Percentiles rank a stretch among this genome's conserved stretches.
These are phyloP conservation scores for Dryas iulia DNA, from an alignment of 1,140 invertebrate species.

Conservation along the genomic window DNA sequence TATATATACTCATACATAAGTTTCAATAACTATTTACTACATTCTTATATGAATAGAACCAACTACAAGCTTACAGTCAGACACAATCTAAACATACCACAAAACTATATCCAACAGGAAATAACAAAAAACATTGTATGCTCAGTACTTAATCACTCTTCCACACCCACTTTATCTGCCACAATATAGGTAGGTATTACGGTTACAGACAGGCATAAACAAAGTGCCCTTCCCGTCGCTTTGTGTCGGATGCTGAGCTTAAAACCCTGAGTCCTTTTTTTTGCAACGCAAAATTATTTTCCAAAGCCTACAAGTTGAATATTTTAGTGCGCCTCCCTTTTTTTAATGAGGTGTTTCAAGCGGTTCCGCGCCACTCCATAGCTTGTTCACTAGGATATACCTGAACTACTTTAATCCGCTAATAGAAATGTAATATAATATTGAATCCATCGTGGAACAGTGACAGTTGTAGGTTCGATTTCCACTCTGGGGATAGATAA, in stretches of 20 bases:
- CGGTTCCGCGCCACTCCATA: background rate
- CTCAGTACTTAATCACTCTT: background rate
- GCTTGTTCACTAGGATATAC: background rate
- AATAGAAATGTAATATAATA: background rate
- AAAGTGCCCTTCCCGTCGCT: conserved; percentile 4
- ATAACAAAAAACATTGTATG: background rate
- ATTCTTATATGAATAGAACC: no score
- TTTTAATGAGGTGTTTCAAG: conserved; percentile 23
- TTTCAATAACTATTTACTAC: no score
- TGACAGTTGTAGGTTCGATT: no score
- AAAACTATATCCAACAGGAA: no score
- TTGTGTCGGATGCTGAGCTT: background rate
- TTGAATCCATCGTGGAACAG: no score
- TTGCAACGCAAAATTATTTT: conserved; percentile 9
- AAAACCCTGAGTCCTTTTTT: background rate
- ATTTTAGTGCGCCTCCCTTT: conserved; percentile 10
- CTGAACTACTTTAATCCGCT: background rate
- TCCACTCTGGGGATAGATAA: no score
- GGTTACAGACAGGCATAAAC: conserved; percentile 8
- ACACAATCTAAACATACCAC: no score
- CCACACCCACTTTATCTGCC: background rate
- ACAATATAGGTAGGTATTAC: background rate
- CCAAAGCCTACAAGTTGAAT: conserved; percentile 9
- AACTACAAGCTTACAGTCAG: no score
- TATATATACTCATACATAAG: no score